Conservation (phyloP, 2,113 vertebrate genomes). For the Chionomys nivalis region DNA sequence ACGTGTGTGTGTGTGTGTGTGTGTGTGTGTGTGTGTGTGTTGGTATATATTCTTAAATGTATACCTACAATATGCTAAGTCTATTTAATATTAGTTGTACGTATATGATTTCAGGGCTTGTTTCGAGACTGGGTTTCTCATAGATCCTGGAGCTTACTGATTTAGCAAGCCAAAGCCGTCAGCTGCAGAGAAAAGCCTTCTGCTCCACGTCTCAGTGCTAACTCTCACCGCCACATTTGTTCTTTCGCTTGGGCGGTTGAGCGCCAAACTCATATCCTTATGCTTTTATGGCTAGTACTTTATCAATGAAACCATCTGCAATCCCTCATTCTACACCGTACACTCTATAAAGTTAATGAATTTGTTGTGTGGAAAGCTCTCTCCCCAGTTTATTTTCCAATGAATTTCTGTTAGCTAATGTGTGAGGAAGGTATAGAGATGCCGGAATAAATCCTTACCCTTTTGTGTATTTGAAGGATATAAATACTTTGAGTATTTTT, state of each 20-base stretch:
- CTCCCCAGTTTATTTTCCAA: neutral
- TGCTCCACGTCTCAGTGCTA: neutral
- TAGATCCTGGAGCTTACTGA: neutral
- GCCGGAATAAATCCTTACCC: neutral
- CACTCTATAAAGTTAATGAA: slow-evolving; percentile 61
- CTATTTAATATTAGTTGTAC: neutral
- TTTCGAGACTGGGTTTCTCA: neutral
- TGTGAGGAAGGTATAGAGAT: neutral
- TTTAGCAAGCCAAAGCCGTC: neutral
- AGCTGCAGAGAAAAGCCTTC: neutral
- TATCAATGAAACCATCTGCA: neutral
- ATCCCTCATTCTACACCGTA: slow-evolving; percentile 50
- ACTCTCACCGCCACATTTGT: rapidly evolving
- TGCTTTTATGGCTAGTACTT: neutral
- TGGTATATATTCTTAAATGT: too few species aligned
- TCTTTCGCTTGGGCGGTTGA: neutral
- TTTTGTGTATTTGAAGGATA: neutral
- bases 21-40: neutral
- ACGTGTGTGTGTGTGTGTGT: neutral
- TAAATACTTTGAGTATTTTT: slow-evolving; percentile 5
- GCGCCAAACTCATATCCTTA: neutral
- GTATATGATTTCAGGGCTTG: neutral
- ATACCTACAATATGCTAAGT: neutral
- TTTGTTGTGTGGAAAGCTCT: slow-evolving; percentile 47
- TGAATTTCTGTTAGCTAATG: neutral